Conservation (phyloP, 2,113 vertebrate species). For the Gobio gobio region DNA sequence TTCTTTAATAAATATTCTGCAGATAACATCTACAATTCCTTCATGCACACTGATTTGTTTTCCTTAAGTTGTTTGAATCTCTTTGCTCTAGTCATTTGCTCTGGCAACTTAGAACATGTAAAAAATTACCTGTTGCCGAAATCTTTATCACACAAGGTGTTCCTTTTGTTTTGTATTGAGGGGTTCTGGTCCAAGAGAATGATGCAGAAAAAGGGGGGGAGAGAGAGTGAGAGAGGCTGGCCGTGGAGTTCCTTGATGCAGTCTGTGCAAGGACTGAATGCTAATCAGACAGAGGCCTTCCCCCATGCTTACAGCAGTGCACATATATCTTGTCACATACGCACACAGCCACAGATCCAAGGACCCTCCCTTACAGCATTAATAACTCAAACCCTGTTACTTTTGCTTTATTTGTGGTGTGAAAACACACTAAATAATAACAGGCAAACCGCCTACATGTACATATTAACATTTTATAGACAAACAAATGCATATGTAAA, state of each 20-base stretch:
- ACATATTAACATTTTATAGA: not conserved
- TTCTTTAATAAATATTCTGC: not conserved
- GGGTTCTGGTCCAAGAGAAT: slow-evolving; percentile 38
- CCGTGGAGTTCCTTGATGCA: slow-evolving; percentile 65
- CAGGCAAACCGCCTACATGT: not conserved
- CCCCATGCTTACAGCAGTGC: slow-evolving; percentile 32
- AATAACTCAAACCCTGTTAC: not conserved
- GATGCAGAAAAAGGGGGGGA: slow-evolving; percentile 34
- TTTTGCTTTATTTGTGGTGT: not conserved
- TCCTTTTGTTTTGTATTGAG: slow-evolving; percentile 30
- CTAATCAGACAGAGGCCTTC: slow-evolving; percentile 64
- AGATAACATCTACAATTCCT: not conserved
- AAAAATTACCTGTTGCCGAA: slow-evolving; percentile 40
- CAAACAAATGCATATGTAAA: slow-evolving; percentile 1
- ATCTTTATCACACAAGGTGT: slow-evolving; percentile 12
- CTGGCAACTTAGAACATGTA: not conserved
- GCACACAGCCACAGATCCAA: slow-evolving; percentile 11
- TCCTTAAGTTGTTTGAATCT: not conserved
- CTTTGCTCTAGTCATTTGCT: not conserved
- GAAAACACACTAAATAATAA: not conserved
- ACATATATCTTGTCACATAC: slow-evolving; percentile 37
- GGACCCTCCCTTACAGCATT: not conserved
- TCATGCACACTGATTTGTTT: not conserved
- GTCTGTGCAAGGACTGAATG: slow-evolving; percentile 72
- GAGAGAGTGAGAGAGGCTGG: not conserved